These are phyloP conservation scores for Anisognathus igniventris DNA, from an alignment of 2,797 vertebrate genomes.

Conservation along the genomic window DNA sequence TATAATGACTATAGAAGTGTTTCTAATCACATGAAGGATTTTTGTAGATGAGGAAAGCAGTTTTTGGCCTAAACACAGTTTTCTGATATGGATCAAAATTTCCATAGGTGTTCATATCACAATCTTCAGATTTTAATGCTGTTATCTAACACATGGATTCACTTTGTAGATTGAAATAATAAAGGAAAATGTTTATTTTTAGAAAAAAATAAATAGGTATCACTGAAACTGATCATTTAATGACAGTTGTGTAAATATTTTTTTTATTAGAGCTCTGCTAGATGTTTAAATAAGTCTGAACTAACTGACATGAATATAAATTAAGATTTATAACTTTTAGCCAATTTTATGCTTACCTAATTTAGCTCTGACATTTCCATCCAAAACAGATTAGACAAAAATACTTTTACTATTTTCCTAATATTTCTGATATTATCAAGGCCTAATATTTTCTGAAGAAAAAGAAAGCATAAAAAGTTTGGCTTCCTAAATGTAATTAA, in stretches of 20 bases:
- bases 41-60: not conserved
- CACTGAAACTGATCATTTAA: not conserved
- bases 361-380: not conserved
- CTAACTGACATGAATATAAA: not conserved
- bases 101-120: not conserved
- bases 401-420: not conserved
- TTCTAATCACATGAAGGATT: not conserved
- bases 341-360: not conserved
- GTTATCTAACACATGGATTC: not conserved
- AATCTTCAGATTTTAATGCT: not conserved
- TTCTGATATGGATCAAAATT: not conserved
- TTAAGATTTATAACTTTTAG: not conserved
- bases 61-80: not conserved
- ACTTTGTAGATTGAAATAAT: not conserved
- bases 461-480: not conserved
- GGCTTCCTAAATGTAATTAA: not conserved
- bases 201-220: not conserved
- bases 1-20: not conserved
- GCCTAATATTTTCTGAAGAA: not conserved
- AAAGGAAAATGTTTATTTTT: not conserved
- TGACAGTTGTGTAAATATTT: not conserved
- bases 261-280: not conserved
- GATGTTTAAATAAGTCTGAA: not conserved
- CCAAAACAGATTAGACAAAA: not conserved
- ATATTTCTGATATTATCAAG: not conserved